Percentiles rank a stretch among this genome's conserved stretches.
phyloP scores from a whole-genome alignment of 2,888 invertebrate species.

The Lordiphosa fenestrarum region DNA sequence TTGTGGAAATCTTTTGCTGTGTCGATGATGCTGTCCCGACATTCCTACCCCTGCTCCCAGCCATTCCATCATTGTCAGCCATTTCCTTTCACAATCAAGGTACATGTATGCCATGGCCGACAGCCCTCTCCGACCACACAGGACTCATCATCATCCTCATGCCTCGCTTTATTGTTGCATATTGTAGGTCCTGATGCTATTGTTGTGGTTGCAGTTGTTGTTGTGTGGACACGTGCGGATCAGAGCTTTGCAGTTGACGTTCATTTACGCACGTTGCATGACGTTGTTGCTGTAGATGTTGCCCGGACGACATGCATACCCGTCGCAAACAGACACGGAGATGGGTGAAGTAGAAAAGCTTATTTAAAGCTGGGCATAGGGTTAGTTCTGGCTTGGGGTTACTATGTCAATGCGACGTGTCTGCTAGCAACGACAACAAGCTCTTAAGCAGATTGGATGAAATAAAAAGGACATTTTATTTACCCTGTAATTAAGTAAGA shows the following conservation, averaged over 20 bases:
- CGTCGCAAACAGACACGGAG: conserved; percentile 19
- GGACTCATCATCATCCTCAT: conserved; percentile 20
- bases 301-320: conserved; percentile 33
- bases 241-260: conserved; percentile 36
- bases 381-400: conserved; percentile 19
- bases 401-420: conserved; percentile 27
- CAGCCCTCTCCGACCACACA: conserved; percentile 9
- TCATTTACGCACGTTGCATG: conserved; percentile 22
- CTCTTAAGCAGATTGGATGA: too few species aligned
- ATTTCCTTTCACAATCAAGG: conserved; percentile 4
- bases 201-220: conserved; percentile 9
- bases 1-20: conserved; percentile 18
- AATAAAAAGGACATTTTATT: not conserved
- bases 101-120: not conserved
- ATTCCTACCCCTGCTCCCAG: not conserved
- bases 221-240: conserved; percentile 36
- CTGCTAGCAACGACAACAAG: conserved; percentile 11
- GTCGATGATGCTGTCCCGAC: conserved; percentile 9
- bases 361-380: conserved; percentile 7
- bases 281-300: conserved; percentile 23
- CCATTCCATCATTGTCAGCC: not conserved
- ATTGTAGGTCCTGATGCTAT: conserved; percentile 8
- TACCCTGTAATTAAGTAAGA: not conserved
- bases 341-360: conserved; percentile 5
- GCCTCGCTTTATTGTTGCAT: not conserved